Percentiles rank a stretch among this genome's conserved stretches.
These are phyloP conservation scores for Clinocottus analis DNA, from an alignment of 2,113 vertebrate species.

Conservation along the genomic window DNA sequence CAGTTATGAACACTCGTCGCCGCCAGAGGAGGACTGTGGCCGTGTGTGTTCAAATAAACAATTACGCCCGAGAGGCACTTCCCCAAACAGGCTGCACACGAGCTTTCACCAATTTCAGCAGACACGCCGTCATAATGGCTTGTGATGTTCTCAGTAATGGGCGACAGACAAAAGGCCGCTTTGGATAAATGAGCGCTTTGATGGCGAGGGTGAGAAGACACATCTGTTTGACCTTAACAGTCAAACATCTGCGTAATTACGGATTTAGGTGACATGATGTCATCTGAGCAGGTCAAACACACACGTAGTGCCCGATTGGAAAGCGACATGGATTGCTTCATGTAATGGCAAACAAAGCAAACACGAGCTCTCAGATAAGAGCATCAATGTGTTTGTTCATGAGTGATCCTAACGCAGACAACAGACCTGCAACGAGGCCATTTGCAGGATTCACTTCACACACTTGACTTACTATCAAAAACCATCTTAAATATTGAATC, in stretches of 20 bases:
- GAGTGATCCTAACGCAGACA: too few species aligned
- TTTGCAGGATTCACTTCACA: constrained; percentile 5
- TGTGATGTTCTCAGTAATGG: constrained; percentile 6
- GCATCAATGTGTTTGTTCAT: too few species aligned
- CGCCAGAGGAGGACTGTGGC: constrained; percentile 15
- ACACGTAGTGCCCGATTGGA: background rate
- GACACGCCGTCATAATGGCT: constrained; percentile 4
- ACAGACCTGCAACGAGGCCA: too few species aligned
- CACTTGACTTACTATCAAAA: constrained; percentile 11
- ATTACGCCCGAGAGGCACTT: constrained; percentile 2
- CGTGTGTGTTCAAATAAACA: constrained; percentile 21
- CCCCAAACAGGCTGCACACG: background rate
- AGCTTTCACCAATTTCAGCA: background rate
- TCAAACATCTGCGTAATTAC: constrained; percentile 1
- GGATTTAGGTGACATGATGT: background rate
- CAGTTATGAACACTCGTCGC: background rate
- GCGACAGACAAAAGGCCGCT: background rate
- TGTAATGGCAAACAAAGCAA: background rate
- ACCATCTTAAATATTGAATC: constrained; percentile 39
- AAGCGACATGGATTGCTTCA: background rate
- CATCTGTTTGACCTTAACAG: background rate
- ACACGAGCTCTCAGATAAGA: constrained; percentile 11
- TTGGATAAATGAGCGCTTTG: constrained; percentile 14
- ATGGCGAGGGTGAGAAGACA: background rate
- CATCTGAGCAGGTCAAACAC: background rate